These are phyloP conservation scores for Reticulitermes lucifugus DNA, from an alignment of 2,888 invertebrate species.

Conservation along the genomic window DNA sequence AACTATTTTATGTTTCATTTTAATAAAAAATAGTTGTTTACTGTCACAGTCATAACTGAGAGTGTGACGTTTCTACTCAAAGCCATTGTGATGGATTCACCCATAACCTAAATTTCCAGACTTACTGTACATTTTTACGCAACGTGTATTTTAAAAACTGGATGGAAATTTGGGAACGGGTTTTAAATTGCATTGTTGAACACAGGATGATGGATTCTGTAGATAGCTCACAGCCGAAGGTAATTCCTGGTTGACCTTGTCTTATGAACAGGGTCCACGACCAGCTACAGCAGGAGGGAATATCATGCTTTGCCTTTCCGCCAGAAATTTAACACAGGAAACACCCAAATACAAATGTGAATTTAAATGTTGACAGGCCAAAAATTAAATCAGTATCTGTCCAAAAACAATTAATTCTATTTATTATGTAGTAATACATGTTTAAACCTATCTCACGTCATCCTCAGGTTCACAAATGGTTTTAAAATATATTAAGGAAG, in stretches of 20 bases:
- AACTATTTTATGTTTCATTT: not conserved
- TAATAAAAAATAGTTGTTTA: not conserved
- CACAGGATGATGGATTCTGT: not conserved
- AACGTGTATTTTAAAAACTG: not conserved
- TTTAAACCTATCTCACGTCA: too few relatives aligned
- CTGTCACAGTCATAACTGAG: too few relatives aligned
- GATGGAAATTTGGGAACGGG: not conserved
- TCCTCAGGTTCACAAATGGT: too few relatives aligned
- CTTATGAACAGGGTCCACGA: not conserved
- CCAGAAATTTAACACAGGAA: too few relatives aligned
- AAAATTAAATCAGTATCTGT: too few relatives aligned
- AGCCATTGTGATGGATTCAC: not conserved
- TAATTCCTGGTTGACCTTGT: not conserved
- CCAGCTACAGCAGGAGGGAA: not conserved
- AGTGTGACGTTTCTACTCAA: not conserved
- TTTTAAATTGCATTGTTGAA: not conserved
- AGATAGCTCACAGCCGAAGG: not conserved
- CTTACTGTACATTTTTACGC: not conserved
- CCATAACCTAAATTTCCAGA: not conserved
- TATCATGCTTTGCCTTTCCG: too few relatives aligned
- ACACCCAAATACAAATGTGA: too few relatives aligned
- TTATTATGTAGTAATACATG: too few relatives aligned
- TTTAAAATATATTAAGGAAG: too few relatives aligned
- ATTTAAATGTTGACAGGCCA: too few relatives aligned
- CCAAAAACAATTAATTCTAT: too few relatives aligned